A percentile compares a stretch with the other conserved stretches of the same genome.
Evolutionary conservation across 2,888 invertebrate genomes (phyloP).

Genomic region (Thymelicus lineola): DNA sequence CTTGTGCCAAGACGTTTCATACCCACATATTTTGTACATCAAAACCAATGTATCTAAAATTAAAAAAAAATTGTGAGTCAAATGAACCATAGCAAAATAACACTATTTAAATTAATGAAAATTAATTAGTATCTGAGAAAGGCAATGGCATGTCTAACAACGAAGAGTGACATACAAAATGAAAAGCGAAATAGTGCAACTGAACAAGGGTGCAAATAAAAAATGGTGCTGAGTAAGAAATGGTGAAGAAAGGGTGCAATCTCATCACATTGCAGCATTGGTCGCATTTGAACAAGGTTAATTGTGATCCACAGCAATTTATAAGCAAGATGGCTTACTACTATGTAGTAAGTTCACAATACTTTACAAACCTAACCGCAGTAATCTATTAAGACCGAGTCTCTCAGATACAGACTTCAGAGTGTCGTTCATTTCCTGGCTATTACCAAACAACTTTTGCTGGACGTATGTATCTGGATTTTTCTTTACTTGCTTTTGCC

Average conservation of each 20-base stretch:
- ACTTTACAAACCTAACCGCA: constrained; percentile 79
- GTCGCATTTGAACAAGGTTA: constrained; percentile 37
- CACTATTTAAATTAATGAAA: too few relatives aligned
- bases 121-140: neutral
- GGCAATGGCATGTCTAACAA: neutral
- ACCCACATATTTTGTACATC: constrained; percentile 91
- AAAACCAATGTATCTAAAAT: constrained; percentile 84
- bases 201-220: neutral
- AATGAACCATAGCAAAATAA: neutral
- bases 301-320: constrained; percentile 41
- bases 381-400: constrained; percentile 83
- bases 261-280: neutral
- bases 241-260: constrained; percentile 6
- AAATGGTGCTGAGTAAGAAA: neutral
- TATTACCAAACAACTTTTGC: constrained; percentile 80
- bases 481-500: constrained; percentile 88
- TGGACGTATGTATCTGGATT: constrained; percentile 87
- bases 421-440: constrained; percentile 83
- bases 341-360: constrained; percentile 3
- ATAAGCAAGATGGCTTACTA: constrained; percentile 55
- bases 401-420: constrained; percentile 85
- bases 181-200: constrained; percentile 4
- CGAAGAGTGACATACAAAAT: neutral
- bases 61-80: constrained; percentile 15
- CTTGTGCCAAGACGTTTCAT: constrained; percentile 93